phyloP scores from a whole-genome alignment of 2,113 vertebrate species.

The Seriola rivoliana region DNA sequence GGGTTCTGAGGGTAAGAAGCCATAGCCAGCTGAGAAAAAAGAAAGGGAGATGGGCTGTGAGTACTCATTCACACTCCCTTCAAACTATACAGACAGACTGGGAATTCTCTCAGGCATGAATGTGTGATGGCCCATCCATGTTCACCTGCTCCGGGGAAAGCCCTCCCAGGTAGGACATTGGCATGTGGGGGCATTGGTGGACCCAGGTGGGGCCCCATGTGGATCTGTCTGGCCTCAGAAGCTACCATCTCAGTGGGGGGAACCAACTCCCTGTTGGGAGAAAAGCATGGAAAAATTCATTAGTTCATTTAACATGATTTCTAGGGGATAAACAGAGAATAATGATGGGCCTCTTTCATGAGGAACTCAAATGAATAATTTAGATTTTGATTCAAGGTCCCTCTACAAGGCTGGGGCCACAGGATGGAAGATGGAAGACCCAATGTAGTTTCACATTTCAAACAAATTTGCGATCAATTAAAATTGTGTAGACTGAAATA shows the following conservation, averaged over 20 bases:
- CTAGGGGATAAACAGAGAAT: background rate
- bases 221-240: conserved; percentile 90
- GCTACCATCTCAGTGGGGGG: conserved; percentile 88
- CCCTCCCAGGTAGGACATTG: conserved; percentile 82
- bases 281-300: conserved; percentile 8
- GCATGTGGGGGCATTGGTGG: conserved; percentile 84
- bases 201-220: conserved; percentile 87
- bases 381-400: too few species aligned
- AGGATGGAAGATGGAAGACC: too few species aligned
- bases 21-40: conserved; percentile 84
- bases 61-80: background rate
- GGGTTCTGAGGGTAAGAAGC: conserved; percentile 90
- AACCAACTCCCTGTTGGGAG: conserved; percentile 86
- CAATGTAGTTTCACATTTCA: too few species aligned
- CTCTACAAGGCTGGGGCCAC: too few species aligned
- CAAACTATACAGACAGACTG: background rate
- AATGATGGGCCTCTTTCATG: too few species aligned
- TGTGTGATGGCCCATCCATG: background rate
- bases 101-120: conserved; percentile 3
- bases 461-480: too few species aligned
- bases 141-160: conserved; percentile 87
- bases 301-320: background rate
- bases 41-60: background rate
- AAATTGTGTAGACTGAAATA: too few species aligned
- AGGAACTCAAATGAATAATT: too few species aligned